A percentile compares a stretch with the other conserved stretches of the same genome.
These are phyloP conservation scores for Acanthis flammea DNA, from an alignment of 2,797 vertebrate species.

Conservation along the genomic window DNA sequence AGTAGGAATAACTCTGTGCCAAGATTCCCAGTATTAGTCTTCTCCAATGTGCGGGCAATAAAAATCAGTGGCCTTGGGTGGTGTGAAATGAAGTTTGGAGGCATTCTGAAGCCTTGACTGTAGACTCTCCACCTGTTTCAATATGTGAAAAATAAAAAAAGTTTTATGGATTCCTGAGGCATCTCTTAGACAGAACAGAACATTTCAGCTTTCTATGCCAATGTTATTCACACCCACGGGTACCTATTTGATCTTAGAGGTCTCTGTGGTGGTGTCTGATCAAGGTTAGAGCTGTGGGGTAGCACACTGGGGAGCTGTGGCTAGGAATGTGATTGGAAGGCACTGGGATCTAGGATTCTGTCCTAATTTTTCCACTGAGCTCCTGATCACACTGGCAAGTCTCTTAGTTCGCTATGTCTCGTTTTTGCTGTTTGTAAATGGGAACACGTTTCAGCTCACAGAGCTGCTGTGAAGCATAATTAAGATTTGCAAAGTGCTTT, in stretches of 20 bases:
- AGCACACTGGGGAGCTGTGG: not conserved
- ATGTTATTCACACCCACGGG: not conserved
- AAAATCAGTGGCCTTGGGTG: not conserved
- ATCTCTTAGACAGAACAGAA: not conserved
- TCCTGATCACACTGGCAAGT: not conserved
- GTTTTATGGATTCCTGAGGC: not conserved
- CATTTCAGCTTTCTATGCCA: not conserved
- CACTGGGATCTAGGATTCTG: not conserved
- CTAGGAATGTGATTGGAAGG: not conserved
- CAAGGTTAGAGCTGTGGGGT: not conserved
- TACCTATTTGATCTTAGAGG: not conserved
- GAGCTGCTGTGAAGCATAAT: slow-evolving; percentile 50
- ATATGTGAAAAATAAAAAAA: slow-evolving; percentile 14
- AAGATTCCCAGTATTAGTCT: not conserved
- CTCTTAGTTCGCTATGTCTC: not conserved
- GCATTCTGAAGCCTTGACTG: not conserved
- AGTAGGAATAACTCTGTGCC: not conserved
- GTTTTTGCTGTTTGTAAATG: slow-evolving; percentile 53
- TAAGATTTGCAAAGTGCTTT: slow-evolving; percentile 59
- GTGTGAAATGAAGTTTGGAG: not conserved
- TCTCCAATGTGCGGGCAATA: not conserved
- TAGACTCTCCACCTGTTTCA: slow-evolving; percentile 13
- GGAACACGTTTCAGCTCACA: slow-evolving; percentile 26
- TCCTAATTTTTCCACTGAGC: not conserved
- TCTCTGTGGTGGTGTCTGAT: not conserved